Conservation (phyloP, 2,113 vertebrate genomes). For the Chionomys nivalis region DNA sequence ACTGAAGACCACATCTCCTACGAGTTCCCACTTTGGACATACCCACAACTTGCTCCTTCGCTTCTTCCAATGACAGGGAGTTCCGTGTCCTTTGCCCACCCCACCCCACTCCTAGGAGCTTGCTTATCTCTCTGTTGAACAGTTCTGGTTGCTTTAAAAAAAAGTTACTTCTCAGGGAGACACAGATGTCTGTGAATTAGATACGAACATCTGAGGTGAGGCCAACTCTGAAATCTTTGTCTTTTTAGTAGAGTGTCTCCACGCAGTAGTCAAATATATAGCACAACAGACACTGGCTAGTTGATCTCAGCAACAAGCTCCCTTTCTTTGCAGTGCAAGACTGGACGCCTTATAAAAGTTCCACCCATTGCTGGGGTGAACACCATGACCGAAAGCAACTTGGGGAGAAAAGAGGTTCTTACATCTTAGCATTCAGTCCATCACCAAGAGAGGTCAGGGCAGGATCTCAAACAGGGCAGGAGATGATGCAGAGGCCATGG, state of each 20-base stretch:
- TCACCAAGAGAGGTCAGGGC: neutral
- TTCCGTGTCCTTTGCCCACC: neutral
- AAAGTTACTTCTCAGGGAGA: constrained; percentile 57
- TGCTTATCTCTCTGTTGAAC: constrained; percentile 14
- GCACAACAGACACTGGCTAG: neutral
- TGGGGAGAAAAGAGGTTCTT: neutral
- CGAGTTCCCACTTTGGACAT: neutral
- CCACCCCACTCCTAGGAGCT: neutral
- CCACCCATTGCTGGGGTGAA: neutral
- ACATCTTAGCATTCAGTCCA: neutral
- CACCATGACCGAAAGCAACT: neutral
- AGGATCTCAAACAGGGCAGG: neutral
- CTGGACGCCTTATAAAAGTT: neutral
- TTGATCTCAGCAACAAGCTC: neutral
- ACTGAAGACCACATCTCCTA: too few species aligned
- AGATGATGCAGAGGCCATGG: too few species aligned
- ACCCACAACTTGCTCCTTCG: neutral
- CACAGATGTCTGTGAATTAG: constrained; percentile 68
- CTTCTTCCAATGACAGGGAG: neutral
- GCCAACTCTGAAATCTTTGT: constrained; percentile 40
- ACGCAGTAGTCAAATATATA: neutral
- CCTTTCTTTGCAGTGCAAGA: neutral
- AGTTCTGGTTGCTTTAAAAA: neutral
- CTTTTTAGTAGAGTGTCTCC: constrained; percentile 28
- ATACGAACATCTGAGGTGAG: constrained; percentile 36